Evolutionary conservation across 2,797 vertebrate species (phyloP).

Genomic region (Sebastes steindachneri): DNA sequence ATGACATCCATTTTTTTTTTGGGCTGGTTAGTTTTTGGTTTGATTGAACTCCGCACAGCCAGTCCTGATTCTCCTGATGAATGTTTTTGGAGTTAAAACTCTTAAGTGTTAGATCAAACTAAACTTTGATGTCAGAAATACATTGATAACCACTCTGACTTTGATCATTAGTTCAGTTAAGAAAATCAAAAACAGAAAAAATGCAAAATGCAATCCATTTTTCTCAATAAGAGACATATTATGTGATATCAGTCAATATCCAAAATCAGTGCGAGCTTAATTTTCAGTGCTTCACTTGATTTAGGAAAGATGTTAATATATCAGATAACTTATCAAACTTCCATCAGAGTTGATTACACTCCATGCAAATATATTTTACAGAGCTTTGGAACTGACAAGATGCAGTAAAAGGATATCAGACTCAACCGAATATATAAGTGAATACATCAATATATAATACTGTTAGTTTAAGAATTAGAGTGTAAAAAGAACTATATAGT

Average conservation of each 20-base stretch:
- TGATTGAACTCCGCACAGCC: constrained; percentile 25
- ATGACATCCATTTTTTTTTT: constrained; percentile 23
- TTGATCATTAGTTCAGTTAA: neutral
- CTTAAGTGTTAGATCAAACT: neutral
- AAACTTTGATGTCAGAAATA: constrained; percentile 13
- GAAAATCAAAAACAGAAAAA: neutral
- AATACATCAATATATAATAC: neutral
- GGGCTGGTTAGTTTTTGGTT: constrained; percentile 6
- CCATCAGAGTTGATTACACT: neutral
- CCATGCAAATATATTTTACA: neutral
- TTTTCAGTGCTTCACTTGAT: neutral
- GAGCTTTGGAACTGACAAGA: neutral
- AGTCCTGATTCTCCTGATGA: constrained; percentile 14
- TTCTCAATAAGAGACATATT: neutral
- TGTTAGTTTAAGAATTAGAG: neutral
- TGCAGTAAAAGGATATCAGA: neutral
- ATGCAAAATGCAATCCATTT: neutral
- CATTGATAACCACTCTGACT: neutral
- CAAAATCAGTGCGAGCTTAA: neutral
- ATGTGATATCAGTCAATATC: neutral
- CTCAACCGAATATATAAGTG: neutral
- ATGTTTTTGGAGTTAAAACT: neutral
- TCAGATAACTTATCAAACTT: neutral
- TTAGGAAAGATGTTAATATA: neutral
- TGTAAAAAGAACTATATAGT: neutral